phyloP scores from a whole-genome alignment of 2,797 vertebrate genomes.

The Platyrinchus mystaceus region DNA sequence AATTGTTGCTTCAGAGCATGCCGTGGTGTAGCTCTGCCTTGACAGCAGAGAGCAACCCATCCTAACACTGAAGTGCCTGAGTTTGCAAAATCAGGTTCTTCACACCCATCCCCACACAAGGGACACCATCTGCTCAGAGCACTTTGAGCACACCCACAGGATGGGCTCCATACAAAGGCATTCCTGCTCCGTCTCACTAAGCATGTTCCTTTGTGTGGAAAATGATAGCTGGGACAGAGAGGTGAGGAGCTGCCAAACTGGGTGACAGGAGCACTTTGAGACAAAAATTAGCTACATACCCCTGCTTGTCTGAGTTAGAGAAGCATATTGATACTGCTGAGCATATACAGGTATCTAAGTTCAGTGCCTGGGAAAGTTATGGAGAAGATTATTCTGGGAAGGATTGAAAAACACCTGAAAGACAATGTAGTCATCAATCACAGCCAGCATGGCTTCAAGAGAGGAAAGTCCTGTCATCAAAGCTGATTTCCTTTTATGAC shows the following conservation, averaged over 20 bases:
- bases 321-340: neutral
- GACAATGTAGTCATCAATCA: neutral
- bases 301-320: neutral
- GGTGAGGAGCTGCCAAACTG: neutral
- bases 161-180: neutral
- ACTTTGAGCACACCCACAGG: accelerated
- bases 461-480: neutral
- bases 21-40: neutral
- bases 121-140: neutral
- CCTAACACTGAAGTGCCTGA: neutral
- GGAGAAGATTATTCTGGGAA: neutral
- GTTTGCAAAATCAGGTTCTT: neutral
- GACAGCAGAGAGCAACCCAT: neutral
- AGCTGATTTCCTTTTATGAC: neutral
- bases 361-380: no score
- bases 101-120: accelerated
- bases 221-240: neutral
- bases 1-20: neutral
- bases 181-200: accelerated
- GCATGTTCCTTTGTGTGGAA: accelerated
- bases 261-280: neutral
- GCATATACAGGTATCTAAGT: accelerated
- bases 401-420: neutral
- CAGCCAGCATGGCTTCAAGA: neutral
- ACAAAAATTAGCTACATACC: accelerated